These are phyloP conservation scores for Oopsacas minuta DNA, from an alignment of 37 sponge, comb jelly and placozoan genomes.

Conservation along the genomic window DNA sequence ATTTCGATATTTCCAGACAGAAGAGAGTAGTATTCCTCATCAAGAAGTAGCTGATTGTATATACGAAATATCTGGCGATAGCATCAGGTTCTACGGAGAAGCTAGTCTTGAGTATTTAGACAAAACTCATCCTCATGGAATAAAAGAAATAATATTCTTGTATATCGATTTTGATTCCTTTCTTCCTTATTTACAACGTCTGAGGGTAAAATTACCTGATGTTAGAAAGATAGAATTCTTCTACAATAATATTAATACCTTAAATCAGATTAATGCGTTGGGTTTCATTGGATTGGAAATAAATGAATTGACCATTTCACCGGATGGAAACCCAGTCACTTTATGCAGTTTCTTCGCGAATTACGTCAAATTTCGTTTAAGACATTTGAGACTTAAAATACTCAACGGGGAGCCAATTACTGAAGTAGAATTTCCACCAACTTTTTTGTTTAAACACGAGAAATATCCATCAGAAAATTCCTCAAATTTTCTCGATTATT, in stretches of 20 bases:
- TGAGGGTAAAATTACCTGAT: slow-evolving; percentile 21
- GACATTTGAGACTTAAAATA: background rate
- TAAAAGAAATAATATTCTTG: slow-evolving; percentile 21
- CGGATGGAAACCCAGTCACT: background rate
- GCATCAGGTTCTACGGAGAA: slow-evolving; percentile 12
- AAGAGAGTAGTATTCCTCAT: background rate
- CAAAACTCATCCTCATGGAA: slow-evolving; percentile 10
- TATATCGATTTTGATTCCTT: slow-evolving; percentile 23
- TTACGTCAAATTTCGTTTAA: background rate
- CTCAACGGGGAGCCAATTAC: background rate
- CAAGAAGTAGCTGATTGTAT: background rate
- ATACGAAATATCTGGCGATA: background rate
- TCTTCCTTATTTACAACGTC: background rate
- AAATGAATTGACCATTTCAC: background rate
- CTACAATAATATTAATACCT: background rate
- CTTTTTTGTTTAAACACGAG: background rate
- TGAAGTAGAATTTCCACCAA: background rate
- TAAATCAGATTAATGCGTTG: background rate
- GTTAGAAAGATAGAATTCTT: background rate
- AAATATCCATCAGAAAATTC: background rate
- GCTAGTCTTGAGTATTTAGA: slow-evolving; percentile 18
- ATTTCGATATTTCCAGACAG: no score
- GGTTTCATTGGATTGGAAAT: background rate
- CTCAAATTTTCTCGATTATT: background rate
- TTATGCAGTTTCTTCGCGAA: background rate